phyloP scores from a whole-genome alignment of 2,113 vertebrate genomes.

The Capreolus pygargus region DNA sequence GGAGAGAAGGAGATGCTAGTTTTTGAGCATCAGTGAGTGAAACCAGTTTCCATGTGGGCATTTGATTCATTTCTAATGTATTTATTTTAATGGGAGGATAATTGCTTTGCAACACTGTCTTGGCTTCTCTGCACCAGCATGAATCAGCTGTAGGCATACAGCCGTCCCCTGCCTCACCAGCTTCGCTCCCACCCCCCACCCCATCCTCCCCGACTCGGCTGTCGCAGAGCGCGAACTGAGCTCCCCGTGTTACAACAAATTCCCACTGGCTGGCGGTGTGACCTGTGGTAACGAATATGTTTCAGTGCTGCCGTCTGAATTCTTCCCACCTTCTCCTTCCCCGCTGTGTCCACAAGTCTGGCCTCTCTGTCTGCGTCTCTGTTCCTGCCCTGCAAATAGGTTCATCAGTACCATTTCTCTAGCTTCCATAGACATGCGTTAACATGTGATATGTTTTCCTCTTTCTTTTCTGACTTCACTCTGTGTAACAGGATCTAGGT shows the following conservation, averaged over 20 bases:
- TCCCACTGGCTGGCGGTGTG: neutral
- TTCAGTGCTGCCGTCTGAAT: neutral
- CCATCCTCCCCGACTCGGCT: neutral
- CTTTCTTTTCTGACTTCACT: neutral
- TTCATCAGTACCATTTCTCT: neutral
- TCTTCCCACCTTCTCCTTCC: neutral
- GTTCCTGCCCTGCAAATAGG: neutral
- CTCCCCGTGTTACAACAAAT: neutral
- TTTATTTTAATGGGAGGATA: neutral
- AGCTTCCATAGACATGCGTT: neutral
- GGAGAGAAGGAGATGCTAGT: neutral
- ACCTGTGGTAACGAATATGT: accelerated
- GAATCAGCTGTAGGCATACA: neutral
- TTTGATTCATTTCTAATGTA: neutral
- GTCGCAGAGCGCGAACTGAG: neutral
- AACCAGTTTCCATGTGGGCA: neutral
- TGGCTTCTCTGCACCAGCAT: neutral
- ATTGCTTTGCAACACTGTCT: neutral
- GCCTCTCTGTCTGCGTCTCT: neutral
- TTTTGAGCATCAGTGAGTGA: slow-evolving; percentile 53
- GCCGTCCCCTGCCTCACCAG: neutral
- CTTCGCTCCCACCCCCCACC: neutral
- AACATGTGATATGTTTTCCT: neutral
- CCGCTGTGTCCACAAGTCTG: neutral
- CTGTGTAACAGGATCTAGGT: neutral